Evolutionary conservation across 1,140 invertebrate species (phyloP), one percentile per base, ranked within the genome.

Genomic region (Drosophila subobscura): DNA sequence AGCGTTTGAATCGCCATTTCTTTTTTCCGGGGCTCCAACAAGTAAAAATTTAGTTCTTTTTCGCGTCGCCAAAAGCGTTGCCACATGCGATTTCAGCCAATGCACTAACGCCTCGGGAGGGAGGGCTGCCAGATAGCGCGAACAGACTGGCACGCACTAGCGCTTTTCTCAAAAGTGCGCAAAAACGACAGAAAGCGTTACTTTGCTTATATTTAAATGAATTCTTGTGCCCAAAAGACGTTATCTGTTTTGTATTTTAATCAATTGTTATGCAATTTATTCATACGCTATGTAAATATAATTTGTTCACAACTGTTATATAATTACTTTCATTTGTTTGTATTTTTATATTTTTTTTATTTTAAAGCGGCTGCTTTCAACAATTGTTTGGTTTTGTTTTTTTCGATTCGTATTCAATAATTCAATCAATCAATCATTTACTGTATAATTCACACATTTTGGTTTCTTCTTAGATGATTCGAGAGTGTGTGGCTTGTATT

Each of bases 221-320:
- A 7, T 29, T 29, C 2, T 29, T 29, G 7, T 29, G 27, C 6
- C 7, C 6, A 46, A 46, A 3, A 22, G 8, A 10, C 12, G 2
- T 20, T 22, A 7, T 5, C 1, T 3, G 5, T 49, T 22, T 41
- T 72, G 29, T 86, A 80, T 71, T 81, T 85, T 77, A 77, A 86
- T 85, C 81, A 86, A 85, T 85, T 86, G 81, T 85, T 86, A 85
- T 85, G 81, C 81, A 85, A 85, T 85, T 86, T 85, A 85, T 85
- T 85, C 68, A 85, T 85, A 77, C 81, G 81, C 83, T 85, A 85
- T 85, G 81, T 85, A 85, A 85, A 85, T 85, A 85, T 85, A 85
- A 85, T 85, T 85, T 85, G 83, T 85, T 85, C 81, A 85, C 81
- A 85, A 85, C 81, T 85, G 81, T 80, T 85, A 85, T 86, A 85